These are phyloP conservation scores for Vombatus ursinus DNA, from an alignment of 2,113 vertebrate species.

Conservation along the genomic window DNA sequence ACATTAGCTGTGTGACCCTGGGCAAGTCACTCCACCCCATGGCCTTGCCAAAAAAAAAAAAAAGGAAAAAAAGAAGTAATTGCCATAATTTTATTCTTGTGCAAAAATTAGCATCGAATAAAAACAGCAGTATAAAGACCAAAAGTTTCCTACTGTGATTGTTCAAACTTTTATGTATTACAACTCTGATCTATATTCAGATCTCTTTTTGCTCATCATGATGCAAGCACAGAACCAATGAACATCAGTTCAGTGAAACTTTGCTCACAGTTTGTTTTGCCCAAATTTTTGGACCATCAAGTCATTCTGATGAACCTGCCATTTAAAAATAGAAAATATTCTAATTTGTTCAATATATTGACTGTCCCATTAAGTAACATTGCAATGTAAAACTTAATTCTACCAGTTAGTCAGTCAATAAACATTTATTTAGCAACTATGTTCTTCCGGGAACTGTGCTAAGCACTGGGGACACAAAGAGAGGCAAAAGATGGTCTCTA, in stretches of 20 bases:
- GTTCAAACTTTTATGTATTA: slow-evolving; percentile 66
- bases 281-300: background rate
- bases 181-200: background rate
- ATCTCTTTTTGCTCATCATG: background rate
- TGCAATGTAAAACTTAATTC: background rate
- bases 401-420: background rate
- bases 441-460: background rate
- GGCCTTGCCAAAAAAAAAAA: too few species aligned
- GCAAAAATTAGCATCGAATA: slow-evolving; percentile 50
- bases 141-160: slow-evolving; percentile 42
- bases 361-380: background rate
- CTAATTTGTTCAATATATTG: background rate
- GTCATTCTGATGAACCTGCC: background rate
- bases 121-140: slow-evolving; percentile 30
- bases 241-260: background rate
- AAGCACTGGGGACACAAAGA: background rate
- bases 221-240: background rate
- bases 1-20: too few species aligned
- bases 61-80: too few species aligned
- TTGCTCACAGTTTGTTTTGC: background rate
- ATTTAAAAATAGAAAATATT: background rate
- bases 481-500: background rate
- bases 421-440: background rate
- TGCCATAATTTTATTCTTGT: slow-evolving; percentile 11
- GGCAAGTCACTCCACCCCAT: too few species aligned